Evolutionary conservation across 1,140 invertebrate genomes (phyloP).

Genomic region (Cheumatopsyche charites): DNA sequence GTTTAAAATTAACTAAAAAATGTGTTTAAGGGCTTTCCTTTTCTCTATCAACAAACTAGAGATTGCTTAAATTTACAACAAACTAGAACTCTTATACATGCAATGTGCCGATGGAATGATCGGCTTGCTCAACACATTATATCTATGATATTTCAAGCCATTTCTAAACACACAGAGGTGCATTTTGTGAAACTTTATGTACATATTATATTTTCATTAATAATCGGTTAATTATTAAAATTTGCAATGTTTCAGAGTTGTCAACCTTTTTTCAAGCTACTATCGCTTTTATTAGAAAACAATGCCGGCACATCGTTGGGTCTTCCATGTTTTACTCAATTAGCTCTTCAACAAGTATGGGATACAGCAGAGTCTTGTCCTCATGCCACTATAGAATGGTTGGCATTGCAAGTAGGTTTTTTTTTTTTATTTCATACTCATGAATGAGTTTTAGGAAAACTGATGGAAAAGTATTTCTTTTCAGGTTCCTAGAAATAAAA

Average conservation of each 20-base stretch:
- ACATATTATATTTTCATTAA: neutral
- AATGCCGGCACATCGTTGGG: constrained; percentile 77
- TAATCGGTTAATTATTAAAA: constrained; percentile 33
- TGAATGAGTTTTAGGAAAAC: neutral
- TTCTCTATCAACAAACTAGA: constrained; percentile 92
- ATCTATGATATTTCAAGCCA: constrained; percentile 86
- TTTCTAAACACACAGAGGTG: constrained; percentile 87
- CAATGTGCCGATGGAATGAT: constrained; percentile 89
- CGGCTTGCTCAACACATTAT: constrained; percentile 83
- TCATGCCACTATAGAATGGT: constrained; percentile 89
- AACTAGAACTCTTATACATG: constrained; percentile 90
- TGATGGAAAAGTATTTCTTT: constrained; percentile 1
- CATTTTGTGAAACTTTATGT: constrained; percentile 44
- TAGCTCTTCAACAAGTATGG: constrained; percentile 87
- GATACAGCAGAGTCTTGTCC: constrained; percentile 89
- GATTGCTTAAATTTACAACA: constrained; percentile 92
- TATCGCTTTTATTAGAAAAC: constrained; percentile 79
- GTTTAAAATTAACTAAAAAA: constrained; percentile 4
- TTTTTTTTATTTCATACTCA: neutral
- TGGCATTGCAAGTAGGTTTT: constrained; percentile 72
- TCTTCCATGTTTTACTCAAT: constrained; percentile 86
- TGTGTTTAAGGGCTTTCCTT: constrained; percentile 79
- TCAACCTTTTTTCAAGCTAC: constrained; percentile 89
- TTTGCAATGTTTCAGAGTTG: constrained; percentile 63
- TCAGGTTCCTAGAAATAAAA: constrained; percentile 81